Percentiles rank a stretch among this genome's conserved stretches.
Evolutionary conservation across 2,797 vertebrate species (phyloP).

Genomic region (Furcifer pardalis): DNA sequence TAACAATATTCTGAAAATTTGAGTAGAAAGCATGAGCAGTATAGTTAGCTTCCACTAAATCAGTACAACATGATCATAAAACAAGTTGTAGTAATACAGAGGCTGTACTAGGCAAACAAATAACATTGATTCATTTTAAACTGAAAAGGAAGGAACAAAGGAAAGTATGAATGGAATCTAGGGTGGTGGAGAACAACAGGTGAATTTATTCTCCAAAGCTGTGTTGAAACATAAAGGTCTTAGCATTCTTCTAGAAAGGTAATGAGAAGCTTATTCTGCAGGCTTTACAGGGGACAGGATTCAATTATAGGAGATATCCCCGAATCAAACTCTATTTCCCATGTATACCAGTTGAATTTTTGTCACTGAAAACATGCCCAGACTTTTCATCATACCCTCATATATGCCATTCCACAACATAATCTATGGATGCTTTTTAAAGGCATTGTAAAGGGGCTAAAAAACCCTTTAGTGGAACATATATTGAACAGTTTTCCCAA

Average conservation of each 20-base stretch:
- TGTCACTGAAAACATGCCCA: no score
- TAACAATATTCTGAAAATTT: neutral
- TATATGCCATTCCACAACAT: no score
- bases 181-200: neutral
- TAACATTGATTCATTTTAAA: neutral
- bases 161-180: neutral
- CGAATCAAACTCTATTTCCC: no score
- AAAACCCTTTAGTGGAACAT: no score
- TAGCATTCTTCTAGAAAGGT: neutral
- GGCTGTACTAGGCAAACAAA: neutral
- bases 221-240: neutral
- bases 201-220: neutral
- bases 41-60: no score
- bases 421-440: no score
- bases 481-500: no score
- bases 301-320: neutral
- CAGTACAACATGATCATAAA: no score
- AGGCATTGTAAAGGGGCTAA: no score
- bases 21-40: neutral
- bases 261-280: neutral
- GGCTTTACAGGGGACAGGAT: neutral
- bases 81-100: no score
- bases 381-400: no score
- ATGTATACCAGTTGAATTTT: no score
- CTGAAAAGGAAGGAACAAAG: neutral